Percentiles rank a stretch among this genome's conserved stretches.
Conservation (phyloP, 2,888 invertebrate species). For the Zonitis immaculata region DNA sequence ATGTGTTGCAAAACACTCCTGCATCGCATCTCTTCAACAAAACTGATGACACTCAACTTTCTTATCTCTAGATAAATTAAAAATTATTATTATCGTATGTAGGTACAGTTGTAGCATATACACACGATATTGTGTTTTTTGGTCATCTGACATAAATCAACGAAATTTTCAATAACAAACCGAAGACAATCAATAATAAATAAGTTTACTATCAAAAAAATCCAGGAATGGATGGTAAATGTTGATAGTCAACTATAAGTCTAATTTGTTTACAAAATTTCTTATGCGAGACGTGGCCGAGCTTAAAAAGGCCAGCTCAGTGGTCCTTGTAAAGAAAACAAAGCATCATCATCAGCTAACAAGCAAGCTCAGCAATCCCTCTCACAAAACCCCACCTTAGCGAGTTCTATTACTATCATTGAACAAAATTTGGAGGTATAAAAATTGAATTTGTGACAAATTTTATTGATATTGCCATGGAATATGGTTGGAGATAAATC, state of each 20-base stretch:
- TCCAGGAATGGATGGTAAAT: conserved; percentile 24
- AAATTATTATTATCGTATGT: no score
- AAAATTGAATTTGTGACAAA: background rate
- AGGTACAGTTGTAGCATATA: conserved; percentile 12
- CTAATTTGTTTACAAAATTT: conserved; percentile 47
- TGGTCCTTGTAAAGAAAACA: conserved; percentile 34
- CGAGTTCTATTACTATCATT: no score
- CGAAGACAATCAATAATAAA: no score
- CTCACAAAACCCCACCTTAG: no score
- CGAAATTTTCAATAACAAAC: no score
- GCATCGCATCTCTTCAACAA: conserved; percentile 36
- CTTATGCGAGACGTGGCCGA: conserved; percentile 44
- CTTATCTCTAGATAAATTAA: conserved; percentile 47
- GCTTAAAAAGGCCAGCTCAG: conserved; percentile 40
- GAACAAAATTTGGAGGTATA: background rate
- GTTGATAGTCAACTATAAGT: conserved; percentile 29
- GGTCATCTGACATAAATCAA: no score
- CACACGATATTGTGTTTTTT: background rate
- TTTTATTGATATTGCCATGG: background rate
- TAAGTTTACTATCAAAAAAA: background rate
- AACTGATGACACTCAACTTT: conserved; percentile 48
- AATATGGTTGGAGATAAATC: no score
- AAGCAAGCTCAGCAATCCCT: conserved; percentile 18
- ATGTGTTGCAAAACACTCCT: conserved; percentile 44
- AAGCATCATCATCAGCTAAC: conserved; percentile 23